These are phyloP conservation scores for Xestia rhomboidea DNA, from an alignment of 2,888 invertebrate genomes.

Conservation along the genomic window DNA sequence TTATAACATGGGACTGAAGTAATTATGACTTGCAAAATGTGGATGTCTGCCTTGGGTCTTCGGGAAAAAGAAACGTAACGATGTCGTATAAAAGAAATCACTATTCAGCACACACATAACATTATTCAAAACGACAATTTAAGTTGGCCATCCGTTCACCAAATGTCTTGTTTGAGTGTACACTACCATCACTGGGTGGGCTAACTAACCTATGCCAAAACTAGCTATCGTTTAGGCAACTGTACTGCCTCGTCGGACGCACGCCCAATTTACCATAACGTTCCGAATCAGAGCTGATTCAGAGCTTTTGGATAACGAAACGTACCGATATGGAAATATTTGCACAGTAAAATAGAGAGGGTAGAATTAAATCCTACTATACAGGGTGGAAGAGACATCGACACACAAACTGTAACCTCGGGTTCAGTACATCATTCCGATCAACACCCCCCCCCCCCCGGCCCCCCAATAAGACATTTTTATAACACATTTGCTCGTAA, in stretches of 20 bases:
- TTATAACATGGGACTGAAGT: neutral
- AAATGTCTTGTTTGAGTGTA: neutral
- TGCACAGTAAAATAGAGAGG: neutral
- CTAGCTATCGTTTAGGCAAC: slow-evolving; percentile 1
- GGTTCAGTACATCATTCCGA: no score
- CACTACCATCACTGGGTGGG: neutral
- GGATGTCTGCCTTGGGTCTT: no score
- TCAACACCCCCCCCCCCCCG: no score
- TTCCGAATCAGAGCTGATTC: slow-evolving; percentile 21
- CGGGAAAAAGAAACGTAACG: neutral
- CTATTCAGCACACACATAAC: neutral
- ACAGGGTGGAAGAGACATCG: neutral
- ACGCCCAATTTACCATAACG: slow-evolving; percentile 36
- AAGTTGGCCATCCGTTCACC: neutral
- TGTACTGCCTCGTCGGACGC: neutral
- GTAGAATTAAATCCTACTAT: neutral
- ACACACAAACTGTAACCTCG: no score
- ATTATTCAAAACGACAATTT: neutral
- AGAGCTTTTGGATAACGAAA: neutral
- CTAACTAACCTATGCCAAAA: slow-evolving; percentile 20
- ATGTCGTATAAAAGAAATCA: no score
- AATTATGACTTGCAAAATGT: no score
- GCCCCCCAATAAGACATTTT: no score
- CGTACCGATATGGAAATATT: slow-evolving; percentile 26
- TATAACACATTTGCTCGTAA: no score